These are phyloP conservation scores for Lathronympha strigana DNA, from an alignment of 2,888 invertebrate genomes.

Conservation along the genomic window DNA sequence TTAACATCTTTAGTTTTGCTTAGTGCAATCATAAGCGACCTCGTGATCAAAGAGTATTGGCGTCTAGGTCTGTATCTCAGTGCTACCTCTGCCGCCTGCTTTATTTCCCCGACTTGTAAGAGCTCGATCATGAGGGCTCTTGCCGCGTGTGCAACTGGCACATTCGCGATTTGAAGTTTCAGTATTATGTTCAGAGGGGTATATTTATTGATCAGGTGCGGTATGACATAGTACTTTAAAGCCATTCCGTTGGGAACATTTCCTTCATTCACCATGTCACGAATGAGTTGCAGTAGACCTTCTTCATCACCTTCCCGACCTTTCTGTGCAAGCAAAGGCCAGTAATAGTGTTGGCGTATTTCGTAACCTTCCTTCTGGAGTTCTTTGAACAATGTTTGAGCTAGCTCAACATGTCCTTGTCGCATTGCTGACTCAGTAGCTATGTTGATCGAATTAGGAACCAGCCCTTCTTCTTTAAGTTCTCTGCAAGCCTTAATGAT, in stretches of 20 bases:
- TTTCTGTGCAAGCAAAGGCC: conserved; percentile 90
- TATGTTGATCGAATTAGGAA: conserved; percentile 84
- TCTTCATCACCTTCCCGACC: conserved; percentile 84
- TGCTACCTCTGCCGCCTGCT: conserved; percentile 87
- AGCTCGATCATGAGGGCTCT: conserved; percentile 85
- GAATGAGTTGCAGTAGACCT: conserved; percentile 85
- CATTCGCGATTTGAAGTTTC: conserved; percentile 85
- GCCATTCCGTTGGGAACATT: conserved; percentile 86
- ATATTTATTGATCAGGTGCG: conserved; percentile 84
- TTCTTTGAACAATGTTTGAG: conserved; percentile 86
- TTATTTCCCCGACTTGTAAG: conserved; percentile 81
- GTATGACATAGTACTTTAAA: conserved; percentile 90
- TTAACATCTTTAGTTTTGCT: conserved; percentile 85
- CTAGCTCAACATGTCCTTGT: conserved; percentile 83
- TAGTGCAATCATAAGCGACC: conserved; percentile 84
- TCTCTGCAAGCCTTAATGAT: conserved; percentile 86
- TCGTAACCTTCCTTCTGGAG: conserved; percentile 85
- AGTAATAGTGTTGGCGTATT: conserved; percentile 92
- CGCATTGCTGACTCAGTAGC: conserved; percentile 87
- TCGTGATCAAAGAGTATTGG: conserved; percentile 77
- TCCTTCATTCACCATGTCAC: conserved; percentile 85
- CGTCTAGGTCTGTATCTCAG: conserved; percentile 85
- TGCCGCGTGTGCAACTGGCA: conserved; percentile 82
- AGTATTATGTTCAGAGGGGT: conserved; percentile 84
- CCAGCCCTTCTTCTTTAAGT: conserved; percentile 84